Evolutionary conservation across 2,888 invertebrate species (phyloP).

Genomic region (Cryptus viduatorius): DNA sequence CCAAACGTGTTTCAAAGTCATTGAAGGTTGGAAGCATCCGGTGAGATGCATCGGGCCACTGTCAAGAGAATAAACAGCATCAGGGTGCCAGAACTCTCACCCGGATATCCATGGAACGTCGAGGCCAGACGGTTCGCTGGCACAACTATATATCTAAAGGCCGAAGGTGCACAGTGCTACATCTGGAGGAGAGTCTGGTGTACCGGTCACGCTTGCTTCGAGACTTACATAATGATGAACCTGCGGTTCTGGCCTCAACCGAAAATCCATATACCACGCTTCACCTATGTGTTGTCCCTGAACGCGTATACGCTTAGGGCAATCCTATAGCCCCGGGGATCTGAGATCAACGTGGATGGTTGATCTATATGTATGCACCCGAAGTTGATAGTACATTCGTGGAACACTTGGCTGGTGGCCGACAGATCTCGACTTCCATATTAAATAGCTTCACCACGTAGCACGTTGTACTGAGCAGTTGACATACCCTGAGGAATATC

Average conservation of each 20-base stretch:
- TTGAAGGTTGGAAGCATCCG: not conserved
- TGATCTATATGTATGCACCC: constrained; percentile 7
- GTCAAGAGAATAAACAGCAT: constrained; percentile 54
- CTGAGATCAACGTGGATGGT: constrained; percentile 37
- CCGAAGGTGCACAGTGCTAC: constrained; percentile 60
- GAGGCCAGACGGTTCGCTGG: constrained; percentile 19
- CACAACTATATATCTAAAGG: constrained; percentile 5
- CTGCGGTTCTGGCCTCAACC: constrained; percentile 46
- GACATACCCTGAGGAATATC: constrained; percentile 32
- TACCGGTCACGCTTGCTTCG: constrained; percentile 64
- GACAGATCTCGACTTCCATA: constrained; percentile 74
- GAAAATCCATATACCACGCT: constrained; percentile 77
- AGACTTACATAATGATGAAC: constrained; percentile 81
- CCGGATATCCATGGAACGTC: constrained; percentile 38
- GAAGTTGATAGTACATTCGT: constrained; percentile 69
- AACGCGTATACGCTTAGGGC: constrained; percentile 56
- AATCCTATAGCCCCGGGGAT: constrained; percentile 66
- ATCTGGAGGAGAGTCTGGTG: constrained; percentile 19
- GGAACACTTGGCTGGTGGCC: constrained; percentile 70
- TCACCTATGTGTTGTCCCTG: constrained; percentile 75
- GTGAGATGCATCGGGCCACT: constrained; percentile 25
- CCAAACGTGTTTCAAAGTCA: constrained; percentile 37
- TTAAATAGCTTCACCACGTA: constrained; percentile 70
- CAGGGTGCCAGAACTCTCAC: constrained; percentile 22
- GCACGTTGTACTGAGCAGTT: constrained; percentile 17